Conservation (phyloP, 2,113 vertebrate genomes). For the Eretmochelys imbricata region DNA sequence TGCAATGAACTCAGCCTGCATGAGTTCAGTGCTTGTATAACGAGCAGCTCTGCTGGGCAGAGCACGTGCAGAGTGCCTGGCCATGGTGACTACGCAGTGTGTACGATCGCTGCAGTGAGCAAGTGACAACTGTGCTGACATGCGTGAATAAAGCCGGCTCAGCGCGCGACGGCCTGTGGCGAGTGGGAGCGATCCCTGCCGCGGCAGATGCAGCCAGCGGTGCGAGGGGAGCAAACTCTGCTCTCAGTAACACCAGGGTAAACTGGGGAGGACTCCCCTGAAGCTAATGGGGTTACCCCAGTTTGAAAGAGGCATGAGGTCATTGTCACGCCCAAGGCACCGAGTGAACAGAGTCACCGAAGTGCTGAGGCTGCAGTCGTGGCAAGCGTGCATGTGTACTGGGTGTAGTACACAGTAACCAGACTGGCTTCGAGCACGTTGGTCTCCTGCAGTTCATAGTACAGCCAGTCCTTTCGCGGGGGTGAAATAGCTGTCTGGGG, state of each 20-base stretch:
- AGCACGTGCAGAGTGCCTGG: neutral
- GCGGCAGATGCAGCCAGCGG: neutral
- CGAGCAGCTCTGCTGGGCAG: neutral
- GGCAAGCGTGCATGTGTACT: neutral
- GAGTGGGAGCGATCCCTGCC: neutral
- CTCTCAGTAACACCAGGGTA: neutral
- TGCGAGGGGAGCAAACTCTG: neutral
- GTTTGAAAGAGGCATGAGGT: neutral
- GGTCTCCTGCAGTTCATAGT: constrained; percentile 44
- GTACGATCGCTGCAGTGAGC: neutral
- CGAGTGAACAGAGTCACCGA: neutral
- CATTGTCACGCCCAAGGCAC: neutral
- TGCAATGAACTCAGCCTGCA: neutral
- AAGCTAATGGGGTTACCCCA: neutral
- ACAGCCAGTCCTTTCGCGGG: constrained; percentile 64
- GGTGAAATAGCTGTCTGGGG: constrained; percentile 60
- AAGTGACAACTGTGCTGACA: neutral
- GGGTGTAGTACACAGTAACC: neutral
- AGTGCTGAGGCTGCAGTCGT: neutral
- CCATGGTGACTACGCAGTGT: neutral
- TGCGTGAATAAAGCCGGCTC: neutral
- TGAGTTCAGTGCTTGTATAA: neutral
- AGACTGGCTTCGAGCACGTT: constrained; percentile 47
- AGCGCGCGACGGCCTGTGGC: neutral
- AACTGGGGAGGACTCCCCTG: neutral